These are phyloP conservation scores for Pelecanus crispus DNA, from an alignment of 2,113 vertebrate genomes.

Conservation along the genomic window DNA sequence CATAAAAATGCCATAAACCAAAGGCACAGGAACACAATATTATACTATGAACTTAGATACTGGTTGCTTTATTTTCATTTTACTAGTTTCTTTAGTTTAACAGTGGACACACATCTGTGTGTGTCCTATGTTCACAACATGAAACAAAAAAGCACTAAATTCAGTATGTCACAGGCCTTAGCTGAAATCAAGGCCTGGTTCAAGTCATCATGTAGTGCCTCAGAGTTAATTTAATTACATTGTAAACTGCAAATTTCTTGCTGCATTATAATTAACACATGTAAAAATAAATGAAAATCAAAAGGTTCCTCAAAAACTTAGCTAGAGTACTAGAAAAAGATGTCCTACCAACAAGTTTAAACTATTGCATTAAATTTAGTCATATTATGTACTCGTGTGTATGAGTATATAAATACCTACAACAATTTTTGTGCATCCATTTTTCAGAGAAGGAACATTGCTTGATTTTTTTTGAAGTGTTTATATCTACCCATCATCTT, in stretches of 20 bases:
- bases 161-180: not conserved
- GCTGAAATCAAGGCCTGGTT: not conserved
- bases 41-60: not conserved
- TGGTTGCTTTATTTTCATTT: not conserved
- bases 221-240: not conserved
- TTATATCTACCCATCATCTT: not conserved
- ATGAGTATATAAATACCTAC: not conserved
- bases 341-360: not conserved
- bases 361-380: not conserved
- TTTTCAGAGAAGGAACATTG: slow-evolving; percentile 13
- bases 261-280: not conserved
- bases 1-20: not conserved
- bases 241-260: not conserved
- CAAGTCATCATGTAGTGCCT: not conserved
- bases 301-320: not conserved
- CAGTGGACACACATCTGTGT: not conserved
- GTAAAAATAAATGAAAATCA: not conserved
- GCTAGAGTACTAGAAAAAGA: not conserved
- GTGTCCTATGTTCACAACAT: fast-evolving
- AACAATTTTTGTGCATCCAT: not conserved
- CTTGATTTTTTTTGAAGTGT: slow-evolving; percentile 20
- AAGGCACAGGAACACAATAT: not conserved
- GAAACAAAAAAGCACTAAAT: not conserved
- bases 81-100: not conserved
- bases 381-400: not conserved